Evolutionary conservation across 2,888 invertebrate species (phyloP).

Genomic region (Thecophora atra): DNA sequence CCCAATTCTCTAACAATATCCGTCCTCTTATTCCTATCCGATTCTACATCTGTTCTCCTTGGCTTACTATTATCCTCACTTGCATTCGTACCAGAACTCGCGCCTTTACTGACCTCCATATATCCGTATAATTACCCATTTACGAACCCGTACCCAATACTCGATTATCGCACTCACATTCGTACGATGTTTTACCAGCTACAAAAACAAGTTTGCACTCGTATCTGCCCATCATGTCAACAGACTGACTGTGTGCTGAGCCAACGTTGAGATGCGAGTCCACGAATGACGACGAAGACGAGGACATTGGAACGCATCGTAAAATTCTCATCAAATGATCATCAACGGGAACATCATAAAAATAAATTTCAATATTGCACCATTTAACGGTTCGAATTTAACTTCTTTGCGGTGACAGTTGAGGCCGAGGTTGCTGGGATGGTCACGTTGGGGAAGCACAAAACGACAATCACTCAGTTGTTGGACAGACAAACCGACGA

Average conservation of each 20-base stretch:
- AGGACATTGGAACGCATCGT: slow-evolving; percentile 34
- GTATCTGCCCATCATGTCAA: neutral
- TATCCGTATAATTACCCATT: no score
- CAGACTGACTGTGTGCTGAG: neutral
- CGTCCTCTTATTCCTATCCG: no score
- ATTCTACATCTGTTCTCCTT: no score
- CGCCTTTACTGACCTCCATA: no score
- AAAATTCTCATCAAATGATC: slow-evolving; percentile 51
- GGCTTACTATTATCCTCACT: no score
- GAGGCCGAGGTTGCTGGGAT: slow-evolving; percentile 41
- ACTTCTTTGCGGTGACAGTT: neutral
- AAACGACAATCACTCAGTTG: slow-evolving; percentile 22
- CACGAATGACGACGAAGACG: neutral
- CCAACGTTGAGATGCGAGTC: neutral
- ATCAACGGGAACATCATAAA: slow-evolving; percentile 49
- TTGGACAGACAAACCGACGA: slow-evolving; percentile 44
- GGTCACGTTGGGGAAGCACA: neutral
- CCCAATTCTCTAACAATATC: no score
- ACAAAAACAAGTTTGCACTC: slow-evolving; percentile 12
- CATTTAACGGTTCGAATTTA: slow-evolving; percentile 58
- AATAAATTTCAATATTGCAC: slow-evolving; percentile 63
- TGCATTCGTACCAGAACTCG: no score
- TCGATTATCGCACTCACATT: neutral
- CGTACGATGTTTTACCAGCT: slow-evolving; percentile 16
- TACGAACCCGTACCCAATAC: no score